Evolutionary conservation across 2,797 vertebrate species (phyloP).

Genomic region (Esox lucius): DNA sequence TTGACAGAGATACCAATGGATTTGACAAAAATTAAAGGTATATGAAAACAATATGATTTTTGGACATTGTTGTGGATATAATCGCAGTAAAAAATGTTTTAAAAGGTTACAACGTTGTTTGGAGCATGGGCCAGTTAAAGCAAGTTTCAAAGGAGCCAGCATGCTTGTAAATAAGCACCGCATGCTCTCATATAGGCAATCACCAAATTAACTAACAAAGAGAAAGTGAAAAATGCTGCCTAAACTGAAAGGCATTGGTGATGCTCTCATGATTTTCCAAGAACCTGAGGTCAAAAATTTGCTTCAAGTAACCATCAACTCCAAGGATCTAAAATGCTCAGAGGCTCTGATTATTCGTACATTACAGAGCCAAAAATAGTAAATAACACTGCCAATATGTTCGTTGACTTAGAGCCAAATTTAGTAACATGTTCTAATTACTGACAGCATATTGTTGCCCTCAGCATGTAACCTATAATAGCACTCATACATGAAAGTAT

Average conservation of each 20-base stretch:
- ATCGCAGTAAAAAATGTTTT: neutral
- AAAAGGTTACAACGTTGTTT: neutral
- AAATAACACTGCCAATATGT: conserved; percentile 16
- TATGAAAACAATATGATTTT: neutral
- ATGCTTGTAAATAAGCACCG: neutral
- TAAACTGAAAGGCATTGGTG: neutral
- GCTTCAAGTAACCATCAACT: neutral
- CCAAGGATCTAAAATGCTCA: neutral
- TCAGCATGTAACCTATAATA: conserved; percentile 13
- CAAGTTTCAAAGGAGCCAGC: neutral
- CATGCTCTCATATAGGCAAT: neutral
- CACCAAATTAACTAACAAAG: neutral
- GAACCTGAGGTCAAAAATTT: neutral
- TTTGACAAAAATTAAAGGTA: neutral
- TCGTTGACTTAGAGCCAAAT: neutral
- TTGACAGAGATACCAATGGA: neutral
- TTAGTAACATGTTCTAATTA: conserved; percentile 9
- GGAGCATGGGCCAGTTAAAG: neutral
- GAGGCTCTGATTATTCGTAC: neutral
- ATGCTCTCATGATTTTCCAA: neutral
- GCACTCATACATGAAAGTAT: conserved; percentile 43
- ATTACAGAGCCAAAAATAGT: neutral
- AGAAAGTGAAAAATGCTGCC: neutral
- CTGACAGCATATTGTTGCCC: conserved; percentile 11
- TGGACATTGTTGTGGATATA: neutral